Evolutionary conservation across 2,113 vertebrate genomes (phyloP).

Genomic region (Otus sunia): DNA sequence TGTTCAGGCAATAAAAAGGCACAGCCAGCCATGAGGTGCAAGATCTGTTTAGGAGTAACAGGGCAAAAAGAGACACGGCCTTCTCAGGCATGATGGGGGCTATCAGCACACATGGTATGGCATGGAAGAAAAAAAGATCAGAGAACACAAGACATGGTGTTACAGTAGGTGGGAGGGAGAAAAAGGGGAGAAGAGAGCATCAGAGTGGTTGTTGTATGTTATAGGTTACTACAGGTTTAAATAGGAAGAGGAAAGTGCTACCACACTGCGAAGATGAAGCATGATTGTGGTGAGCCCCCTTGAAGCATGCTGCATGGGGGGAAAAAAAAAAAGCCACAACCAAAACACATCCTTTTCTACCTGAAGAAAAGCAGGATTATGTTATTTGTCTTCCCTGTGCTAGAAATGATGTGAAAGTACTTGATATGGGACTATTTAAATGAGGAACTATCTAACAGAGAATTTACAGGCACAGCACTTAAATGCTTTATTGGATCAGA

Average conservation of each 20-base stretch:
- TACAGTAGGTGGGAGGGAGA: neutral
- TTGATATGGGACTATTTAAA: neutral
- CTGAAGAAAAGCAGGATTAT: neutral
- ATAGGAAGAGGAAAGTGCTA: neutral
- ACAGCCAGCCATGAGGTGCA: neutral
- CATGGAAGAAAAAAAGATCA: neutral
- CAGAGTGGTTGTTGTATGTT: neutral
- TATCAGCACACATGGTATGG: neutral
- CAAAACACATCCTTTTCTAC: neutral
- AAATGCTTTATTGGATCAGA: neutral
- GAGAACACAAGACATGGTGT: neutral
- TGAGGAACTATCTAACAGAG: neutral
- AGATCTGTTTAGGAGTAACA: neutral
- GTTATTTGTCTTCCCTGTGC: neutral
- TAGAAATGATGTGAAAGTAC: neutral
- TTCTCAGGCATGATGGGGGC: neutral
- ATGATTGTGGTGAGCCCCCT: rapidly evolving
- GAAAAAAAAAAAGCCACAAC: too few species aligned
- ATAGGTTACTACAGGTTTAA: neutral
- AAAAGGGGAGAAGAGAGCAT: neutral
- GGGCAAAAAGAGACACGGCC: neutral
- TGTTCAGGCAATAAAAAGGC: neutral
- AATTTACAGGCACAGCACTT: neutral
- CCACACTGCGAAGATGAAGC: rapidly evolving
- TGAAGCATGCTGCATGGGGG: neutral